Conservation (phyloP, 1,140 invertebrate species). For the Drosophila rhopaloa region DNA sequence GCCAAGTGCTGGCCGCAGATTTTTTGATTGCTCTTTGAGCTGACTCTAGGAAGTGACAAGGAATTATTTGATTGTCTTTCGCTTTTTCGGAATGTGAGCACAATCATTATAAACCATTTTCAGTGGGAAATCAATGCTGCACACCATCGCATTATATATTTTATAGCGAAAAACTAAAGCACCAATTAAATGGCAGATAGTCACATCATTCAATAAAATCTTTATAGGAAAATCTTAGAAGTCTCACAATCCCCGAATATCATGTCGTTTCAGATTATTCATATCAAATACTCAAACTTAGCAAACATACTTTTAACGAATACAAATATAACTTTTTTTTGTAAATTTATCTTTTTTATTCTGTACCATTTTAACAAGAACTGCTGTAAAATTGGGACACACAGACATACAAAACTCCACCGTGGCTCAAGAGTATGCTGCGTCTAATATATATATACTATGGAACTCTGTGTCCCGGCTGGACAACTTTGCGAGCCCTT, state of each 20-base stretch:
- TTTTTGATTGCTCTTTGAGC: constrained; percentile 40
- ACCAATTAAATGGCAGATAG: not conserved
- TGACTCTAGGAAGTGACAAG: constrained; percentile 48
- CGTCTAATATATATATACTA: constrained; percentile 13
- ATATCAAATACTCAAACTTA: not conserved
- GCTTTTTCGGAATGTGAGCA: constrained; percentile 14
- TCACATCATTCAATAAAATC: too few species aligned
- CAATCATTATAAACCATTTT: constrained; percentile 53
- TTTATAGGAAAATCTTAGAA: not conserved
- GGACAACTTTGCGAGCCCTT: not conserved
- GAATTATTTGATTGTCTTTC: constrained; percentile 49
- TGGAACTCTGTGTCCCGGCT: constrained; percentile 13
- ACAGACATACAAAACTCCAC: too few species aligned
- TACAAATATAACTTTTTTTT: not conserved
- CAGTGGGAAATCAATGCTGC: constrained; percentile 11
- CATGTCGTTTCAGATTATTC: not conserved
- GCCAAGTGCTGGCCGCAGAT: constrained; percentile 32
- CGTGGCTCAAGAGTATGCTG: constrained; percentile 5
- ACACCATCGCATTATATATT: constrained; percentile 10
- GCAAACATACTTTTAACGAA: not conserved
- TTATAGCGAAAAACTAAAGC: not conserved
- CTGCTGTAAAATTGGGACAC: not conserved
- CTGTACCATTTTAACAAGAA: not conserved
- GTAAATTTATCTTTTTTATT: not conserved
- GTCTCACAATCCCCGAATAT: not conserved